Evolutionary conservation across 1,140 invertebrate species (phyloP).

Genomic region (Olivierus martensii): DNA sequence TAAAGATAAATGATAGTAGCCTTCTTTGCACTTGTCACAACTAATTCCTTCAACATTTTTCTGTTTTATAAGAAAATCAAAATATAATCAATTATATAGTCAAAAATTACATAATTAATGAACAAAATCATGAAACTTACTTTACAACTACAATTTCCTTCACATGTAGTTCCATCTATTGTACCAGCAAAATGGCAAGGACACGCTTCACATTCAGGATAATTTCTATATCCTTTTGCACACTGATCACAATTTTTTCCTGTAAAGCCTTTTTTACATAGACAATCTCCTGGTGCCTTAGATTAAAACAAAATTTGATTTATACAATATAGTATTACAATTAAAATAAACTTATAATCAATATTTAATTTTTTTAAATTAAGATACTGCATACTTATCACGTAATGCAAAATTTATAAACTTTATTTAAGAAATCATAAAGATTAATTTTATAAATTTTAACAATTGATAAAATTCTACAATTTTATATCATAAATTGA

Average conservation of each 20-base stretch:
- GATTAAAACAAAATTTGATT: background rate
- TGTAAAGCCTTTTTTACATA: constrained; percentile 64
- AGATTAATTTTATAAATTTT: no score
- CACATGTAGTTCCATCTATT: constrained; percentile 48
- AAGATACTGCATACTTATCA: background rate
- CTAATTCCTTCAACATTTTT: constrained; percentile 57
- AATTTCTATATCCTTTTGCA: constrained; percentile 59
- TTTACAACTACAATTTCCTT: constrained; percentile 72
- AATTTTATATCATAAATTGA: no score
- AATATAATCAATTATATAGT: background rate
- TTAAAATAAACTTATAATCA: background rate
- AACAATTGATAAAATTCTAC: no score
- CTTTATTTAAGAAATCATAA: background rate
- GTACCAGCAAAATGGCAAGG: constrained; percentile 64
- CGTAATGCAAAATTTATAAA: background rate
- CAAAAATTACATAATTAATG: background rate
- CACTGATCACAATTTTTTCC: constrained; percentile 73
- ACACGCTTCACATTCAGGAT: constrained; percentile 63
- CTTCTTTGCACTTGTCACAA: constrained; percentile 67
- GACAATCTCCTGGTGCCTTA: constrained; percentile 51
- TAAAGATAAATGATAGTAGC: constrained; percentile 58
- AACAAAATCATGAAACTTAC: constrained; percentile 28
- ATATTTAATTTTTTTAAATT: background rate
- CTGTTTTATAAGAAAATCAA: constrained; percentile 16
- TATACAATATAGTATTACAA: background rate